phyloP scores from a whole-genome alignment of 1,140 invertebrate species.

The Campoletis sonorensis region DNA sequence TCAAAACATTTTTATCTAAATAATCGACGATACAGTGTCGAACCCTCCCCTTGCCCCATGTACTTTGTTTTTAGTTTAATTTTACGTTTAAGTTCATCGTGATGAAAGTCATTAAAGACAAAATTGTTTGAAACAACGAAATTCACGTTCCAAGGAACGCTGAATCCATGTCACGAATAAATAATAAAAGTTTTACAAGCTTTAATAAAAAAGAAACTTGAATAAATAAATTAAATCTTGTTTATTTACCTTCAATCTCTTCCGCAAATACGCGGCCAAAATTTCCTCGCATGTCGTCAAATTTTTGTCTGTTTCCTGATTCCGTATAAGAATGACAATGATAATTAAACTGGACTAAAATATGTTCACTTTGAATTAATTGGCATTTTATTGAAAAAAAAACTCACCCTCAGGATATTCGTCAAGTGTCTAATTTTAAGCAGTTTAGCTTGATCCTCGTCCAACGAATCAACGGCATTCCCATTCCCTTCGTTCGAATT shows the following conservation, averaged over 20 bases:
- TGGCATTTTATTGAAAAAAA: not conserved
- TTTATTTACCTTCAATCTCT: constrained; percentile 61
- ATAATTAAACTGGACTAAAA: not conserved
- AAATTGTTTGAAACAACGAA: too few relatives aligned
- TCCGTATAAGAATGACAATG: constrained; percentile 27
- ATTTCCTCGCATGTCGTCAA: constrained; percentile 68
- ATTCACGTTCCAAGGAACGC: not conserved
- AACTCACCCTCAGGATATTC: constrained; percentile 60
- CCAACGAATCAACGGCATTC: not conserved
- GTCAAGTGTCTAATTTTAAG: constrained; percentile 62
- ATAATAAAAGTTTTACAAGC: constrained; percentile 27
- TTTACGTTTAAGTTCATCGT: not conserved
- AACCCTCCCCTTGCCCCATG: not conserved
- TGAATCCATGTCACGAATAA: constrained; percentile 21
- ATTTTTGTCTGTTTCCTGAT: constrained; percentile 66
- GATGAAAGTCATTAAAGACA: too few relatives aligned
- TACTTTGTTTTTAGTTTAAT: not conserved
- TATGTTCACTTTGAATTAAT: not conserved
- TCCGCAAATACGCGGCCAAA: constrained; percentile 61
- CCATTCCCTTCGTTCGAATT: constrained; percentile 9
- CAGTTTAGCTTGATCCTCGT: constrained; percentile 50
- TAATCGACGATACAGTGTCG: not conserved
- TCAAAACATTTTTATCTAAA: not conserved
- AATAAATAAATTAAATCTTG: constrained; percentile 23
- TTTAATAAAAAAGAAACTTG: not conserved